Evolutionary conservation across 2,888 invertebrate species (phyloP).

Genomic region (Idaea dimidiata): DNA sequence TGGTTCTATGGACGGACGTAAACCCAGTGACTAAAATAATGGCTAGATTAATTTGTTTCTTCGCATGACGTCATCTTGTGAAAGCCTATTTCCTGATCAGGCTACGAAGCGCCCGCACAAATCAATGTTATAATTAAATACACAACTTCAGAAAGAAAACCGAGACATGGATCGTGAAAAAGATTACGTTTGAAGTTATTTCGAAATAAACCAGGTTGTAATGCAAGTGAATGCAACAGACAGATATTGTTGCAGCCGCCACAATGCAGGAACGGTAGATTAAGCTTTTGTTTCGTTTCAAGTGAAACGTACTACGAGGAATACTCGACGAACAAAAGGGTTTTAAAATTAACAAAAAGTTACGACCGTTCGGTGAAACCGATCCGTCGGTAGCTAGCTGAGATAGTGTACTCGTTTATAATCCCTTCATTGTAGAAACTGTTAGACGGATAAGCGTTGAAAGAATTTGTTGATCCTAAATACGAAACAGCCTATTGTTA

Average conservation of each 20-base stretch:
- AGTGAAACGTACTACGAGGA: background rate
- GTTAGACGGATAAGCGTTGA: conserved; percentile 52
- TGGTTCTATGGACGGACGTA: too few relatives aligned
- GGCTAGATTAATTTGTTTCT: background rate
- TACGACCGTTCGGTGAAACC: conserved; percentile 21
- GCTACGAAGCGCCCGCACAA: background rate
- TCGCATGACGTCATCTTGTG: background rate
- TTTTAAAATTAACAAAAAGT: conserved; percentile 1
- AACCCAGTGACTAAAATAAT: background rate
- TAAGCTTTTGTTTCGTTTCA: conserved; percentile 1
- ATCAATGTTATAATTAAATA: background rate
- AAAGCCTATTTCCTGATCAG: background rate
- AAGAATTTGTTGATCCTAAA: conserved; percentile 30
- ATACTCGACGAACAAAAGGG: background rate
- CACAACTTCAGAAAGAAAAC: background rate
- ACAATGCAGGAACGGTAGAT: conserved; percentile 20
- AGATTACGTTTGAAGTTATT: background rate
- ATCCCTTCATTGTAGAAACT: conserved; percentile 53
- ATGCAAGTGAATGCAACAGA: background rate
- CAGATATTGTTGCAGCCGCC: conserved; percentile 8
- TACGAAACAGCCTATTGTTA: background rate
- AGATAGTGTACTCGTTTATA: conserved; percentile 34
- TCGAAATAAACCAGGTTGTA: background rate
- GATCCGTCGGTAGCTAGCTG: conserved; percentile 41
- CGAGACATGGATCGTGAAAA: background rate